Conservation (phyloP, 53 echinoderm and acorn worm genomes). For the Arbacia lixula region DNA sequence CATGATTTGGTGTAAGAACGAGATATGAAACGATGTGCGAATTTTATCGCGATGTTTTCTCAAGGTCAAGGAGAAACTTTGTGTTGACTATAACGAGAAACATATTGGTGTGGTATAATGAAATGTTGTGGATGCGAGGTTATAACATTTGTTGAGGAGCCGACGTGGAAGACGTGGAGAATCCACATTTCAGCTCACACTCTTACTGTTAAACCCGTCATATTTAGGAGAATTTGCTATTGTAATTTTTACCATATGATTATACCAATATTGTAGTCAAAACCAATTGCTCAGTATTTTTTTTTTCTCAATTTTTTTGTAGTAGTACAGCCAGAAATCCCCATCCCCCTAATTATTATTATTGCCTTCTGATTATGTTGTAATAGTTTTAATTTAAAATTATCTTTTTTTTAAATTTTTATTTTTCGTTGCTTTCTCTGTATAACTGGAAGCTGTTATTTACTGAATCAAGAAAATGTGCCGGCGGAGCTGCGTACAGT, state of each 20-base stretch:
- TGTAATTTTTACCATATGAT: slow-evolving; percentile 49
- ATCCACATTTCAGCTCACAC: slow-evolving; percentile 36
- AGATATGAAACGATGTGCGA: background rate
- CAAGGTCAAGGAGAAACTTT: background rate
- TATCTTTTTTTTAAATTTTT: slow-evolving; percentile 40
- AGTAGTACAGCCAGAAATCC: slow-evolving; percentile 33
- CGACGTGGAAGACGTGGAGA: slow-evolving; percentile 22
- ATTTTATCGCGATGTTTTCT: too few relatives aligned
- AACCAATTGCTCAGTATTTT: slow-evolving; percentile 39
- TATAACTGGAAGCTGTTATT: slow-evolving; percentile 56
- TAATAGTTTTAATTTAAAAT: slow-evolving; percentile 40
- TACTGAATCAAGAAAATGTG: slow-evolving; percentile 34
- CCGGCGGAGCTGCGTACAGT: slow-evolving; percentile 15
- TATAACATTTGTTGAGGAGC: slow-evolving; percentile 25
- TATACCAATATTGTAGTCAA: slow-evolving; percentile 46
- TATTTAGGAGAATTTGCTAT: slow-evolving; percentile 46
- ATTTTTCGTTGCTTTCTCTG: slow-evolving; percentile 44
- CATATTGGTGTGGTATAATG: slow-evolving; percentile 48
- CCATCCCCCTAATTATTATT: slow-evolving; percentile 11
- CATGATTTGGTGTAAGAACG: too few relatives aligned
- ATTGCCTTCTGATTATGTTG: slow-evolving; percentile 33
- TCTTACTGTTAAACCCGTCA: slow-evolving; percentile 8
- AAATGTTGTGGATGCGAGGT: slow-evolving; percentile 47
- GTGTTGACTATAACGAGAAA: slow-evolving; percentile 13
- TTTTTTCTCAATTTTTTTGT: slow-evolving; percentile 34